These are phyloP conservation scores for Chrysomallon squamiferum DNA, from an alignment of 1,140 invertebrate genomes.

Conservation along the genomic window DNA sequence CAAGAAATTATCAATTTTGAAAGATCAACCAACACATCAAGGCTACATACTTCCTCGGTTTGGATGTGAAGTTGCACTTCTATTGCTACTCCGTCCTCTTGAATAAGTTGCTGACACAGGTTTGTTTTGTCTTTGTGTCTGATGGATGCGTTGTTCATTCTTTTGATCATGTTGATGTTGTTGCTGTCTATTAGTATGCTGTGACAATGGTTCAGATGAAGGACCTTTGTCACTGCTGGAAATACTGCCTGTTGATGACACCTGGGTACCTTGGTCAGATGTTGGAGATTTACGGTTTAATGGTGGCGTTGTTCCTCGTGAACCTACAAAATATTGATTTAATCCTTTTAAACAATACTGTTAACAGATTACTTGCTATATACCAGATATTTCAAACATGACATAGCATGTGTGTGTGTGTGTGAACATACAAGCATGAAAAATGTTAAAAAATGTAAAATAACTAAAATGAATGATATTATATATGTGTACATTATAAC, in stretches of 20 bases:
- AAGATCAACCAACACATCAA: no score
- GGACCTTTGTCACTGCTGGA: constrained; percentile 17
- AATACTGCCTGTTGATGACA: constrained; percentile 14
- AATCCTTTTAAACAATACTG: no score
- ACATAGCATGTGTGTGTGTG: no score
- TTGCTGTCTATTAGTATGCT: not conserved
- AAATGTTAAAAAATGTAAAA: no score
- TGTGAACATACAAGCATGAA: no score
- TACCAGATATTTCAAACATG: no score
- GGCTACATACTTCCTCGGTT: not conserved
- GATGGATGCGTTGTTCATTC: constrained; percentile 15
- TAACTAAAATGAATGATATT: no score
- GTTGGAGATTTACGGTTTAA: constrained; percentile 69
- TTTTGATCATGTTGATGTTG: constrained; percentile 17
- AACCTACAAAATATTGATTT: constrained; percentile 59
- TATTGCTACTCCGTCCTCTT: constrained; percentile 36
- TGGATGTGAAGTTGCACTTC: constrained; percentile 8
- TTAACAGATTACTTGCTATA: no score
- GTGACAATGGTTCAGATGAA: not conserved
- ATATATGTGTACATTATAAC: no score
- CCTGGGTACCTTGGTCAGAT: constrained; percentile 80
- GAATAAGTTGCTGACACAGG: constrained; percentile 24
- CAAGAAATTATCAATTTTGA: no score
- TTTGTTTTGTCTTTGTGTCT: constrained; percentile 10
- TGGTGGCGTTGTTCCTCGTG: constrained; percentile 72